These are phyloP conservation scores for Aricia agestis DNA, from an alignment of 1,140 invertebrate genomes.

Conservation along the genomic window DNA sequence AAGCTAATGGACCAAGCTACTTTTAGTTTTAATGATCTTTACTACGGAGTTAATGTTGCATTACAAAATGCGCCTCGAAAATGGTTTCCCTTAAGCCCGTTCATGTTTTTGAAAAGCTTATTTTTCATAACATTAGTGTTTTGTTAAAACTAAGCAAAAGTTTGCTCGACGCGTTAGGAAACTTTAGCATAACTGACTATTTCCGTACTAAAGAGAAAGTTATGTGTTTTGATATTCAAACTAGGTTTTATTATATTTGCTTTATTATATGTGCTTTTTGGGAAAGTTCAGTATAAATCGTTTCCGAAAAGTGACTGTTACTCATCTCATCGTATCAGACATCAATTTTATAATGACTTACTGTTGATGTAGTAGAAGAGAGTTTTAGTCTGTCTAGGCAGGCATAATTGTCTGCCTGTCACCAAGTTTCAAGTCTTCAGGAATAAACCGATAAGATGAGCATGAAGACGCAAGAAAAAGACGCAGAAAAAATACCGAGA, in stretches of 20 bases:
- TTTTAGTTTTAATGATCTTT: slow-evolving; percentile 63
- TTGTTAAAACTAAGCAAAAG: neutral
- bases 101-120: slow-evolving; percentile 18
- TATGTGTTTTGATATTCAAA: neutral
- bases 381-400: too few species aligned
- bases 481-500: too few species aligned
- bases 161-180: neutral
- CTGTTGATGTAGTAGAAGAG: too few species aligned
- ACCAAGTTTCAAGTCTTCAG: too few species aligned
- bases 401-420: too few species aligned
- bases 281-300: too few species aligned
- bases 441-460: too few species aligned
- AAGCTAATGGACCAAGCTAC: slow-evolving; percentile 61
- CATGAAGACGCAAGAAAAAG: too few species aligned
- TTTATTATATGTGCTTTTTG: too few species aligned
- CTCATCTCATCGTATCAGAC: too few species aligned
- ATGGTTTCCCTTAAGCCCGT: slow-evolving; percentile 34
- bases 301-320: too few species aligned
- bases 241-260: neutral
- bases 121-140: slow-evolving; percentile 18
- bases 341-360: too few species aligned
- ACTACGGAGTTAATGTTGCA: slow-evolving; percentile 52
- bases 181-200: neutral
- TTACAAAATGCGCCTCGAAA: slow-evolving; percentile 47
- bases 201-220: neutral